Percentiles rank a stretch among this genome's conserved stretches.
phyloP scores from a whole-genome alignment of 2,113 vertebrate species.

The Anolis carolinensis region DNA sequence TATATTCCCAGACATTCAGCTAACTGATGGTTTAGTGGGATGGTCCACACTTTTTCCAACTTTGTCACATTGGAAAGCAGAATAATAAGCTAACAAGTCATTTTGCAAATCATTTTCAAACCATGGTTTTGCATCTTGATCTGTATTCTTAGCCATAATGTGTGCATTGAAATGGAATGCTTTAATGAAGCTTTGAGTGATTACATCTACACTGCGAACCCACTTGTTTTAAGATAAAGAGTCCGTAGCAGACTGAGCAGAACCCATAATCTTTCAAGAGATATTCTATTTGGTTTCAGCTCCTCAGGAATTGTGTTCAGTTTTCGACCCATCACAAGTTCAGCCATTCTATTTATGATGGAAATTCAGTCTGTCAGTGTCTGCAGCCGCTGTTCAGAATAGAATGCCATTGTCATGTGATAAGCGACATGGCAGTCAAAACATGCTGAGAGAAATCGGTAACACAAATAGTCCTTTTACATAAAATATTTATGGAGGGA shows the following conservation, averaged over 20 bases:
- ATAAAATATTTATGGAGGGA: slow-evolving; percentile 69
- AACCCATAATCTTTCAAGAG: neutral
- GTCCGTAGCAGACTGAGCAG: no score
- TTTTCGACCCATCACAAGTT: slow-evolving; percentile 48
- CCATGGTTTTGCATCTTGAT: neutral
- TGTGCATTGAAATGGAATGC: neutral
- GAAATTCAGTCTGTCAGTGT: slow-evolving; percentile 56
- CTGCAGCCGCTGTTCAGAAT: slow-evolving; percentile 67
- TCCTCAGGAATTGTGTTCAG: neutral
- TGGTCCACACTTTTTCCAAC: neutral
- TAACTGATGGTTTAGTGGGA: neutral
- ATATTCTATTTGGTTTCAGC: neutral
- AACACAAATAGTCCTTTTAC: slow-evolving; percentile 59
- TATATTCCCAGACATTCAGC: neutral
- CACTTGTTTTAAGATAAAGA: neutral
- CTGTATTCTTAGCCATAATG: neutral
- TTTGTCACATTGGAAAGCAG: neutral
- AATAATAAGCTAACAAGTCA: neutral
- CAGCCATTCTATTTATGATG: slow-evolving; percentile 56
- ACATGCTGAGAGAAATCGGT: slow-evolving; percentile 58
- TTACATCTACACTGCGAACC: no score
- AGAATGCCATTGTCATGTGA: slow-evolving; percentile 66
- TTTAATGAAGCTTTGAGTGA: neutral
- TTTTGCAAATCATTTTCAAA: neutral
- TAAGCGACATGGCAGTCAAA: slow-evolving; percentile 68